Evolutionary conservation across 2,888 invertebrate genomes (phyloP), one percentile per base, ranked within the genome.

Genomic region (Synanthedon formicaeformis): DNA sequence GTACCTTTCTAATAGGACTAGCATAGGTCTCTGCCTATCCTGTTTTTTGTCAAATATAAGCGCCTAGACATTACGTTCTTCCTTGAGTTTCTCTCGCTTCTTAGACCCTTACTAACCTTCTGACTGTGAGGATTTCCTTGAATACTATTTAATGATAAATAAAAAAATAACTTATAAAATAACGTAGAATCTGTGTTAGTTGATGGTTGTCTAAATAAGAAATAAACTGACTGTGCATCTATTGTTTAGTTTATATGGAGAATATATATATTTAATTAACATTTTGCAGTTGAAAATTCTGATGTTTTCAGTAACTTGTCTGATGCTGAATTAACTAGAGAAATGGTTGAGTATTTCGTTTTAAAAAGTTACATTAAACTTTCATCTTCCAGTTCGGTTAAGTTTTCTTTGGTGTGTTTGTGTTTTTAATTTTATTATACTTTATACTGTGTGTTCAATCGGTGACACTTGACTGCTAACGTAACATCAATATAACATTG

Each of bases 131-230:
- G 11, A 72, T 45, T 45, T 13, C 45, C 45, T 45, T 45, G 13
- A 45, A 45, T 12, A 45, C n/a, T 48, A 18, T 12, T 50, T 41
- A 50, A 41, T 53, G 11, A n/a, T 48, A 57, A 23, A 23, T 23
- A 23, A 5, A 23, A 53, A 56, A 64, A 70, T 69, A 61, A 71
- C 64, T 45, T 45, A 45, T 45, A 45, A 45, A 45, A 45, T 45
- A 45, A 45, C 45, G 69, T 73, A 73, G 71, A 70, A 67, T 72
- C 69, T 67, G 69, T 75, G 75, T 81, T 78, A 76, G 72, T 69
- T 73, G 61, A 71, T 73, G 73, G 71, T 76, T 75, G 70, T 75
- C 76, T 54, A 74, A 72, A 64, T 73, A 71, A 65, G 12, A 50
- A 68, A 45, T 45, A 13, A 45, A 71, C 58, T 60, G 58, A 58